Percentiles rank a stretch among this genome's conserved stretches.
Evolutionary conservation across 2,888 invertebrate genomes (phyloP).

Genomic region (Synanthedon andrenaeformis): DNA sequence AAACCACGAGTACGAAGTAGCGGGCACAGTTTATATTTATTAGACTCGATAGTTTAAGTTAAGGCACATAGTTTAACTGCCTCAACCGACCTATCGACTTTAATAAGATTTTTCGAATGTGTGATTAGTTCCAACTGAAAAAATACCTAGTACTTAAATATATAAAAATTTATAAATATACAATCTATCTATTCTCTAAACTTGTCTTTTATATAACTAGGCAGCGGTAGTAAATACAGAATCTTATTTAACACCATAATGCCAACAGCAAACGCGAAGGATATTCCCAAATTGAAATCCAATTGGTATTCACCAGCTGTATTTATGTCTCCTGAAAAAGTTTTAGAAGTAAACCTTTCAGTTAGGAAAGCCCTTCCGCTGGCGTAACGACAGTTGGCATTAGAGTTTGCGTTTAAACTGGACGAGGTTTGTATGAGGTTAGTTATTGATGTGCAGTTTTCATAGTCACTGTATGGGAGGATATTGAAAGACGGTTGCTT

Average conservation of each 20-base stretch:
- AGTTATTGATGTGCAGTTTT: conserved; percentile 68
- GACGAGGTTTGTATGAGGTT: conserved; percentile 68
- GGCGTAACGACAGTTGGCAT: conserved; percentile 75
- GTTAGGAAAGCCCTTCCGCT: conserved; percentile 79
- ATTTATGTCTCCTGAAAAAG: conserved; percentile 66
- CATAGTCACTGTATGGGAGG: conserved; percentile 59
- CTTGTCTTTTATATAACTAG: conserved; percentile 86
- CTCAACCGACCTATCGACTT: too few species aligned
- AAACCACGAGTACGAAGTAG: too few species aligned
- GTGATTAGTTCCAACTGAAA: too few species aligned
- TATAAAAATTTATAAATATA: too few species aligned
- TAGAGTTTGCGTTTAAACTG: conserved; percentile 57
- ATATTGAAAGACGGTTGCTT: conserved; percentile 65
- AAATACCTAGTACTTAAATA: too few species aligned
- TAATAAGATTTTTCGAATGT: too few species aligned
- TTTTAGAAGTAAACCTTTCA: conserved; percentile 75
- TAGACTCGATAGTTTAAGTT: too few species aligned
- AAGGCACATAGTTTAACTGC: too few species aligned
- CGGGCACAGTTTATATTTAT: too few species aligned
- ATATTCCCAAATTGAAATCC: conserved; percentile 84
- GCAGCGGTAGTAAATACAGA: conserved; percentile 86
- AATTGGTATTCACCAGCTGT: conserved; percentile 73
- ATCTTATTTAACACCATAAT: conserved; percentile 86
- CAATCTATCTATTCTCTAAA: conserved; percentile 75
- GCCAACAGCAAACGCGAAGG: conserved; percentile 85